Base-by-base conservation (phyloP, 1,140 invertebrate genomes). In the Leptopilina clavipes region DNA sequence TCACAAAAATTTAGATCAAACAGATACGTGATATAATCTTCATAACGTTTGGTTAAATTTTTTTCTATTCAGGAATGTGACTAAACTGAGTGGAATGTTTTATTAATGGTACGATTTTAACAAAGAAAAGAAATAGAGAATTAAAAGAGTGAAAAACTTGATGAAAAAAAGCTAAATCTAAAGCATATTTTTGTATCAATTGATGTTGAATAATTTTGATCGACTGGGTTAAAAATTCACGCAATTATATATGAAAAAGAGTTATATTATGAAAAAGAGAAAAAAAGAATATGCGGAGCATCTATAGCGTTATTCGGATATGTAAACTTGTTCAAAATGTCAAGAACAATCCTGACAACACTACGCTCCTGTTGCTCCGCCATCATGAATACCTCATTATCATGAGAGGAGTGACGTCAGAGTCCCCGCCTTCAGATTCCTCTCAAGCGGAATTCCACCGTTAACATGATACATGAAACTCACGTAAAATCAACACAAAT, bases 341-440 rank as follows among this genome's bases (percentile, higher is more conserved):
- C 19, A 65, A 65, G 59, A 65, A 65, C 59, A 65, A 65, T 31
- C 25, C 12, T 65, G 59, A 79, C 79, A 77, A 81, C 79, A 77
- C 78, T 80, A 81, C 79, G 80, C 82, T 85, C 78, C 81, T 92
- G 92, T 92, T 93, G 93, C 92, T 93, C 93, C 93, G 93, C 94
- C 94, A 94, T 94, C 93, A 94, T 94, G 93, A 94, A 94, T 94
- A 94, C 93, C 94, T 94, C 93, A 94, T 94, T 94, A 94, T 94
- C 93, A 93, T 92, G 91, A 92, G 89, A 90, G 89, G 91, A 92
- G 92, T 94, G 93, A 94, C 93, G 93, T 94, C 93, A 94, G 92
- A 92, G 89, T 91, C 90, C 92, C 92, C 92, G 91, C 88, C 87
- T 91, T 90, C 88, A 90, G 91, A 93, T 93, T 93, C 93, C 93